phyloP scores from a whole-genome alignment of 2,888 invertebrate species.

The Eupithecia abbreviata region DNA sequence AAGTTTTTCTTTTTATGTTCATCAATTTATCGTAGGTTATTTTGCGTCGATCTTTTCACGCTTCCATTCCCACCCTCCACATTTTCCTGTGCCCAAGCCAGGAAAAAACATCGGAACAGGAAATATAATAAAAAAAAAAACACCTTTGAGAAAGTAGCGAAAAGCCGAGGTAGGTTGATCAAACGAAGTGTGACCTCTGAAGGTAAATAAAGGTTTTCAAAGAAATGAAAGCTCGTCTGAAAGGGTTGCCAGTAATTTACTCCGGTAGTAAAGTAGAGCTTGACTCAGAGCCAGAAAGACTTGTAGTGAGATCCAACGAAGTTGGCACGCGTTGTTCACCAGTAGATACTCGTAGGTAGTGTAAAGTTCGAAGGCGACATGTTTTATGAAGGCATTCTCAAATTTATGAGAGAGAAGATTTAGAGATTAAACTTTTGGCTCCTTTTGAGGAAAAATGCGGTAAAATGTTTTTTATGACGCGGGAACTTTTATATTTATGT shows the following conservation, averaged over 20 bases:
- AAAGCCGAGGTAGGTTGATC: neutral
- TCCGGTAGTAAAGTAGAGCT: slow-evolving; percentile 8
- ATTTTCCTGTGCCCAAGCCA: neutral
- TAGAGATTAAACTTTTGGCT: slow-evolving; percentile 23
- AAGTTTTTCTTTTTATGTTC: neutral
- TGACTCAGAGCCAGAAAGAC: slow-evolving; percentile 29
- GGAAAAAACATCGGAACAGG: neutral
- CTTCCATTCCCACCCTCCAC: neutral
- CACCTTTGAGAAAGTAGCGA: neutral
- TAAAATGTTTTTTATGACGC: neutral
- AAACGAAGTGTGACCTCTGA: slow-evolving; percentile 1
- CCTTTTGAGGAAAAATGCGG: slow-evolving; percentile 3
- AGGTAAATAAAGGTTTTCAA: neutral
- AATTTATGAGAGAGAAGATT: slow-evolving; percentile 21
- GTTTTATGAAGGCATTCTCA: slow-evolving; percentile 22
- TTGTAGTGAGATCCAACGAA: slow-evolving; percentile 21
- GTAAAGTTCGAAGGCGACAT: slow-evolving; percentile 28
- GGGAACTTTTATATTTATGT: neutral
- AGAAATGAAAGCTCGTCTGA: neutral
- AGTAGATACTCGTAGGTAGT: neutral
- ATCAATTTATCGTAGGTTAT: neutral
- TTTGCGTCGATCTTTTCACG: neutral
- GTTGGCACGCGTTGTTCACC: slow-evolving; percentile 27
- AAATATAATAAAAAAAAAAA: neutral
- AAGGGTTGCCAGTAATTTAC: slow-evolving; percentile 1